phyloP scores from a whole-genome alignment of 2,797 vertebrate species.

The Helicolenus hilgendorfi region DNA sequence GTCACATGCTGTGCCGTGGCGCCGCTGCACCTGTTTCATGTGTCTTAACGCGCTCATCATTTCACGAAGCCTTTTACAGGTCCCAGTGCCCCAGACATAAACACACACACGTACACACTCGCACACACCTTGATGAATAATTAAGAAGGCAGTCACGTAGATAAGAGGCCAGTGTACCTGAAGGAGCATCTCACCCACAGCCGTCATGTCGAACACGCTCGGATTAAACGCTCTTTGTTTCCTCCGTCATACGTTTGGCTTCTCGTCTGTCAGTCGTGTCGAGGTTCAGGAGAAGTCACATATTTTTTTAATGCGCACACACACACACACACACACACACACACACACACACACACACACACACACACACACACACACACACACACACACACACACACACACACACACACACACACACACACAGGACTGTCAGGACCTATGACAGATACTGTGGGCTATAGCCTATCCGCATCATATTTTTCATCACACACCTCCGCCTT shows the following conservation, averaged over 20 bases:
- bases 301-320: not conserved
- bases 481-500: too few species aligned
- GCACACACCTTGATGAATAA: slow-evolving; percentile 81
- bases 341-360: not conserved
- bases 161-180: slow-evolving; percentile 74
- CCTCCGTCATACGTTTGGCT: slow-evolving; percentile 38
- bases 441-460: too few species aligned
- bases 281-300: slow-evolving; percentile 13
- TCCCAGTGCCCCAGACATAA: slow-evolving; percentile 53
- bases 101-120: slow-evolving; percentile 17
- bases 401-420: too few species aligned
- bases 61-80: slow-evolving; percentile 56
- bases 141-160: slow-evolving; percentile 72
- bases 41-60: slow-evolving; percentile 72
- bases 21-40: slow-evolving; percentile 78
- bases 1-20: slow-evolving; percentile 70
- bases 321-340: not conserved
- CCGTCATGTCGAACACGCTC: slow-evolving; percentile 59
- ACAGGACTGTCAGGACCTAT: too few species aligned
- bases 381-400: too few species aligned
- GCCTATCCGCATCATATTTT: too few species aligned
- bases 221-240: slow-evolving; percentile 70
- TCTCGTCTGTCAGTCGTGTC: slow-evolving; percentile 34
- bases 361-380: not conserved
- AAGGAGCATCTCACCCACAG: slow-evolving; percentile 57